Conservation (phyloP, 2,888 invertebrate genomes). For the Lampropteryx suffumata region DNA sequence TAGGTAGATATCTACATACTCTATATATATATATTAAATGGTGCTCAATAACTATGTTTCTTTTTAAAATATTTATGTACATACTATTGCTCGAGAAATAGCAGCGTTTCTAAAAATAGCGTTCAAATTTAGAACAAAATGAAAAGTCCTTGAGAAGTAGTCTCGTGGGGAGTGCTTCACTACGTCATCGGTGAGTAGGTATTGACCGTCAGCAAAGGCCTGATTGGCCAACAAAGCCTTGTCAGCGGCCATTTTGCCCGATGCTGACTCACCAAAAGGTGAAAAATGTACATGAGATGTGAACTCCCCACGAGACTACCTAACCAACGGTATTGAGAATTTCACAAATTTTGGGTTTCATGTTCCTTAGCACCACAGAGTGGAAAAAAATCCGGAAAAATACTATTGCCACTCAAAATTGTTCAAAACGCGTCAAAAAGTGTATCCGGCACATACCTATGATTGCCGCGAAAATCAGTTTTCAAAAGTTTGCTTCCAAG, state of each 20-base stretch:
- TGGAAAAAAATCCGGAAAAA: slow-evolving; percentile 48
- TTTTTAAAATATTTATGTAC: neutral
- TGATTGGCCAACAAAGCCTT: slow-evolving; percentile 79
- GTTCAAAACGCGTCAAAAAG: slow-evolving; percentile 29
- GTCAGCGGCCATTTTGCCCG: slow-evolving; percentile 85
- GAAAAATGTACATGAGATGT: slow-evolving; percentile 84
- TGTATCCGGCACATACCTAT: slow-evolving; percentile 4
- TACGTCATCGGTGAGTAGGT: slow-evolving; percentile 75
- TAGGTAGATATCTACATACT: slow-evolving; percentile 48
- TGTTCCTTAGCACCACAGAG: slow-evolving; percentile 69
- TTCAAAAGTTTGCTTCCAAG: slow-evolving; percentile 55
- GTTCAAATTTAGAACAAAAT: slow-evolving; percentile 65
- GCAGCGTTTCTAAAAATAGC: slow-evolving; percentile 47
- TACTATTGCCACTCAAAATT: slow-evolving; percentile 41
- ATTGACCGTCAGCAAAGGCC: slow-evolving; percentile 57
- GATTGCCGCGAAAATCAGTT: slow-evolving; percentile 56
- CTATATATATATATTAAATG: too few species aligned
- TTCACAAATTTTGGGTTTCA: slow-evolving; percentile 82
- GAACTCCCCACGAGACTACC: slow-evolving; percentile 84
- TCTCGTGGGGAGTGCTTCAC: slow-evolving; percentile 75
- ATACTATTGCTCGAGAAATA: neutral
- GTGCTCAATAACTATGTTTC: too few species aligned
- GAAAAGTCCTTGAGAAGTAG: slow-evolving; percentile 80
- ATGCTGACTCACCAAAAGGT: slow-evolving; percentile 85
- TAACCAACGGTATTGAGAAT: slow-evolving; percentile 83